Evolutionary conservation across 53 echinoderm and acorn worm genomes (phyloP).

Genomic region (Temnopleurus reevesii): DNA sequence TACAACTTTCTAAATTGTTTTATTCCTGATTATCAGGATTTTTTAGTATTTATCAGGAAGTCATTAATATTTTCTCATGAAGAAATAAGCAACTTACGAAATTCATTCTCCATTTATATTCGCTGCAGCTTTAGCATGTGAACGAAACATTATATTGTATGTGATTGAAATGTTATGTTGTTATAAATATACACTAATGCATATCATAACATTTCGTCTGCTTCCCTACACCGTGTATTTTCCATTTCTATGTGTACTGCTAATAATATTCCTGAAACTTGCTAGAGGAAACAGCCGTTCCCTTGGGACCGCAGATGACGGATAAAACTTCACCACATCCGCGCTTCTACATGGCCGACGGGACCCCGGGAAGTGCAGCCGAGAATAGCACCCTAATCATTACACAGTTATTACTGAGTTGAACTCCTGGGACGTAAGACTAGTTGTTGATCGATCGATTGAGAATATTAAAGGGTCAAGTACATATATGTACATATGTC

Average conservation of each 20-base stretch:
- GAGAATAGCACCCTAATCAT: background rate
- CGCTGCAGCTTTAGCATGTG: too few relatives aligned
- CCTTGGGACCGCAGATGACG: background rate
- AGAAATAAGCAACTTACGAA: too few relatives aligned
- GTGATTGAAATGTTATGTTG: too few relatives aligned
- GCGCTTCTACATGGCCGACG: background rate
- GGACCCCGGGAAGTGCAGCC: background rate
- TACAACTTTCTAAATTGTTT: too few relatives aligned
- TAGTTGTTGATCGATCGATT: conserved; percentile 9
- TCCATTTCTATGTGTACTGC: background rate
- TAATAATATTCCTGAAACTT: background rate
- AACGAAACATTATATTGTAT: too few relatives aligned
- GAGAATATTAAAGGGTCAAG: too few relatives aligned
- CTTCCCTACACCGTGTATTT: background rate
- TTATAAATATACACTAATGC: too few relatives aligned
- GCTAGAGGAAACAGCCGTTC: background rate
- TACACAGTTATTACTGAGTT: background rate
- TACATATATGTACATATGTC: too few relatives aligned
- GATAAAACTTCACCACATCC: conserved; percentile 8
- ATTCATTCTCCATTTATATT: too few relatives aligned
- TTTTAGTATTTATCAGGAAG: too few relatives aligned
- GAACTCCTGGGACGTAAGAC: conserved; percentile 5
- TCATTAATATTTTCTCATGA: too few relatives aligned
- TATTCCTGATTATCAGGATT: too few relatives aligned
- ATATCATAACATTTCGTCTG: background rate